Conservation (phyloP, 2,113 vertebrate species). For the Oryzias curvinotus region DNA sequence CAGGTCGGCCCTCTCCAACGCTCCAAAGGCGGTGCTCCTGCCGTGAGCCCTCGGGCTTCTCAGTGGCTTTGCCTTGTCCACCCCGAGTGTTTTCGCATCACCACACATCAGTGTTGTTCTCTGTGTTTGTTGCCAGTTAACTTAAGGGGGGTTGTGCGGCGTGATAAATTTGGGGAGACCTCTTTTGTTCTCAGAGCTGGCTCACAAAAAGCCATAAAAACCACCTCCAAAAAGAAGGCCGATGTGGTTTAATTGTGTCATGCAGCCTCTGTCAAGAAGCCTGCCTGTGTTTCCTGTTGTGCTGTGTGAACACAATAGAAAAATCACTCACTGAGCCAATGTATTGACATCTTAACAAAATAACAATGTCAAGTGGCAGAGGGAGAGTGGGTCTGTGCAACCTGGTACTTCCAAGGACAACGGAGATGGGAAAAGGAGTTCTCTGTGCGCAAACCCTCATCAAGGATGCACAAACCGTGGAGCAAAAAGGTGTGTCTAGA, state of each 20-base stretch:
- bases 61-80: constrained; percentile 46
- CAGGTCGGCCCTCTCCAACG: constrained; percentile 18
- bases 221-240: constrained; percentile 44
- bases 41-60: constrained; percentile 43
- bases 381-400: constrained; percentile 42
- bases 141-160: constrained; percentile 70
- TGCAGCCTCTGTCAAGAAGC: constrained; percentile 53
- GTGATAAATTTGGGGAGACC: constrained; percentile 65
- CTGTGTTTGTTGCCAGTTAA: constrained; percentile 67
- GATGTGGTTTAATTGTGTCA: constrained; percentile 60
- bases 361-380: constrained; percentile 64
- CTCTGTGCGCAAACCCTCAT: neutral
- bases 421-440: constrained; percentile 10
- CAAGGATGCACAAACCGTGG: neutral
- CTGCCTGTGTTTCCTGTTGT: constrained; percentile 66
- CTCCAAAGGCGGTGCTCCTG: constrained; percentile 40
- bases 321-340: constrained; percentile 55
- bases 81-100: constrained; percentile 72
- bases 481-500: neutral
- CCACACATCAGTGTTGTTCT: constrained; percentile 68
- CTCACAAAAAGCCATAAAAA: constrained; percentile 42
- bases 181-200: constrained; percentile 55
- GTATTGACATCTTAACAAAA: constrained; percentile 71
- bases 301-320: constrained; percentile 61
- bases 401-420: constrained; percentile 45